Base-by-base conservation (phyloP, 2,797 vertebrate genomes). In the Anisognathus igniventris region DNA sequence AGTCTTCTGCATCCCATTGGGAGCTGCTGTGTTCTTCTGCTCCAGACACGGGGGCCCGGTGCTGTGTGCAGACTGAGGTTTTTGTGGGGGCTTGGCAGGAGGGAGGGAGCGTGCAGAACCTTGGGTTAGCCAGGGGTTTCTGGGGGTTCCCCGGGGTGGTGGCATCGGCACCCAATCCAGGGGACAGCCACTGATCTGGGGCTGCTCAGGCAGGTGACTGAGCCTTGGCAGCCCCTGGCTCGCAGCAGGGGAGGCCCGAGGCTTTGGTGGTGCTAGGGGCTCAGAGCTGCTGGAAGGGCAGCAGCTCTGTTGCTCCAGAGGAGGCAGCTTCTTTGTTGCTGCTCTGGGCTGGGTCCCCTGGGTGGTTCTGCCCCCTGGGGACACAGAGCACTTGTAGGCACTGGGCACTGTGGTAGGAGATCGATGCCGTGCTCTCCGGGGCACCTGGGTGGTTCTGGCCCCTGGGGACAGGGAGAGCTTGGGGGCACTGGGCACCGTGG, bases 11-110 rank as follows among this genome's bases (percentile, higher is more conserved):
- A 1, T 37, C 5, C 19, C 5, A 1, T 2, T 6, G 19, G 10
- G 22, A 23, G 4, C 22, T 33, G 15, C 42, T 0, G 0, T 4
- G 8, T 7, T 27, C 21, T 45, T 50, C 18, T n/a, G 35, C 23
- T 37, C 6, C 4, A 1, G 40, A n/a, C 21, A 8, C 0, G 0
- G 22, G 21, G 20, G 28, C 4, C 4, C 3, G 12, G 11, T 6
- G 2, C 53, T 2, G 21, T 53, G 6, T 40, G 27, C 42, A 53
- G 77, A 21, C 9, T 7, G 8, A 44, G 47, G 37, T 7, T 17
- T 42, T 23, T 0, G 1, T 18, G 8, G 39, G 12, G 8, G 24
- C 37, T 42, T 5, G 13, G 57, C 42, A 53, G 35, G 15, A 74
- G 3, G 11, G 30, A 24, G 28, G 53, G 44, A 78, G 9, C 1